phyloP scores from a whole-genome alignment of 2,113 vertebrate species.

The Zosterops pallidus region DNA sequence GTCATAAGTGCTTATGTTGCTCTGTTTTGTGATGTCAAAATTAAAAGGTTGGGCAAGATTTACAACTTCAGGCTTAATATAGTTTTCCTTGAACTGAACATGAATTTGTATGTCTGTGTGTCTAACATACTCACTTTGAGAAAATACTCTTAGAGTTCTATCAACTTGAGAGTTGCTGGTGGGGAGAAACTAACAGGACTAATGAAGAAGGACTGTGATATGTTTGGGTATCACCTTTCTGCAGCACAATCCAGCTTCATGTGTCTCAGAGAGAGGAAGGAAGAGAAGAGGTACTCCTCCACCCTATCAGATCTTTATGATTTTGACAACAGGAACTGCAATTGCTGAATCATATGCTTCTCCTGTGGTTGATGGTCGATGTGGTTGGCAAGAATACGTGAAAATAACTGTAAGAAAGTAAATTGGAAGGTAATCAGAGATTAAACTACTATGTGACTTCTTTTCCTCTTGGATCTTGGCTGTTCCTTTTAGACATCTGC shows the following conservation, averaged over 20 bases:
- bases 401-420: neutral
- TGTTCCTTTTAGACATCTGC: neutral
- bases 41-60: neutral
- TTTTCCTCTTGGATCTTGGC: neutral
- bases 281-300: neutral
- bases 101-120: neutral
- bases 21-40: neutral
- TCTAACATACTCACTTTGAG: neutral
- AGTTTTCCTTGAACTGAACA: neutral
- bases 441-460: neutral
- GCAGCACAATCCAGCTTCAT: neutral
- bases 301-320: neutral
- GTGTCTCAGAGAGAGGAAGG: neutral
- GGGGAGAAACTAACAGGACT: neutral
- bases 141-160: neutral
- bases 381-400: neutral
- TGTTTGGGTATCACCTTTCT: neutral
- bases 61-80: neutral
- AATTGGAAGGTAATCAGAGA: neutral
- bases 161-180: neutral
- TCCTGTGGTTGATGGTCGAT: neutral
- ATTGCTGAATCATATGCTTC: neutral
- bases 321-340: neutral
- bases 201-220: neutral
- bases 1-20: neutral